Conservation (phyloP, 2,113 vertebrate species). For the Pelecanoides urinatrix region DNA sequence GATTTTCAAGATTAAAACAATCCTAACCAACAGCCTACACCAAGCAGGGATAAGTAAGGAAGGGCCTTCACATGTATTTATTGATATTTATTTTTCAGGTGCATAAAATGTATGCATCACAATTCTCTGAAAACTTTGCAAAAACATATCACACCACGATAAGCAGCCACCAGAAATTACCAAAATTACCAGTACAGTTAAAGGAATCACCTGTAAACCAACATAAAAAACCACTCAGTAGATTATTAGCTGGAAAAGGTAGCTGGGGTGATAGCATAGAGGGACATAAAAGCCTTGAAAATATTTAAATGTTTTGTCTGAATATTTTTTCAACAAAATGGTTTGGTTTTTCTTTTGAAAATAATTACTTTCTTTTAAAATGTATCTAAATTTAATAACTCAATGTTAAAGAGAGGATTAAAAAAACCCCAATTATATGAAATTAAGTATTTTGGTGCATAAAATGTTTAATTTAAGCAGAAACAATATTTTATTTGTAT, state of each 20-base stretch:
- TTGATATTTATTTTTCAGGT: background rate
- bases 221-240: background rate
- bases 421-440: background rate
- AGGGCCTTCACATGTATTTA: background rate
- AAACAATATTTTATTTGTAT: background rate
- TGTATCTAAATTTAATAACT: background rate
- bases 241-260: background rate
- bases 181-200: background rate
- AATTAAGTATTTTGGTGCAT: background rate
- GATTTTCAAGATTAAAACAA: background rate
- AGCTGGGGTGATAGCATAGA: background rate
- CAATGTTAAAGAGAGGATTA: background rate
- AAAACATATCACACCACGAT: background rate
- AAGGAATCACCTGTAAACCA: background rate
- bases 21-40: background rate
- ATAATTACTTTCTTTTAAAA: background rate
- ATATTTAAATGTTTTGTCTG: background rate
- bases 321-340: background rate
- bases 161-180: background rate
- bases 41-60: background rate
- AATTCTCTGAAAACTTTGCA: background rate
- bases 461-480: background rate
- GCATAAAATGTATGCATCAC: background rate
- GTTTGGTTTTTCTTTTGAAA: background rate
- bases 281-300: background rate